Conservation (phyloP, 2,797 vertebrate species). For the Gorsachius magnificus region DNA sequence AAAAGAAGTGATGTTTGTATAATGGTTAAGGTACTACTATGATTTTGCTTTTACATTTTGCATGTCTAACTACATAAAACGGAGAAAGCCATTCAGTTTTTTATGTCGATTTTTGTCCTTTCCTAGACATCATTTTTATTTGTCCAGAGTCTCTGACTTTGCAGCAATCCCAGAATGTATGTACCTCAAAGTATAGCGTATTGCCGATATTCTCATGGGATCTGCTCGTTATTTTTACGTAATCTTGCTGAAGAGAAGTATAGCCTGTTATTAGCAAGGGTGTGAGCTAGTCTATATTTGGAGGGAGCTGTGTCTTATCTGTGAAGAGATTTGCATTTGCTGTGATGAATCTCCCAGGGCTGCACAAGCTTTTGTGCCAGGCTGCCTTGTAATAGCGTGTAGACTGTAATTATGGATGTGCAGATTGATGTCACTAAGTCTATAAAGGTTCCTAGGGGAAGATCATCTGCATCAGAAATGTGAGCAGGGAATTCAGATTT, state of each 20-base stretch:
- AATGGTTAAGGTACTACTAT: background rate
- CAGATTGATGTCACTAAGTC: constrained; percentile 39
- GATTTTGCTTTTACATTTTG: background rate
- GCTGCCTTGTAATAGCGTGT: constrained; percentile 15
- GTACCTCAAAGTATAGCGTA: rapidly evolving
- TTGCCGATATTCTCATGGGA: background rate
- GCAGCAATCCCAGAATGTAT: rapidly evolving
- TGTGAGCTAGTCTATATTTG: background rate
- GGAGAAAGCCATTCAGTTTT: background rate
- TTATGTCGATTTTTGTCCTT: background rate
- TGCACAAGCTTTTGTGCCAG: background rate
- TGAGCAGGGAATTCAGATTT: constrained; percentile 38
- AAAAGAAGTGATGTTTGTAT: rapidly evolving
- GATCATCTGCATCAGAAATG: background rate
- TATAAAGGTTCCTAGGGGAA: background rate
- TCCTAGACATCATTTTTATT: background rate
- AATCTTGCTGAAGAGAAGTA: background rate
- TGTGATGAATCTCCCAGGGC: constrained; percentile 3
- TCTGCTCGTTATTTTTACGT: background rate
- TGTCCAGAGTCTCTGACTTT: background rate
- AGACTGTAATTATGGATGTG: constrained; percentile 40
- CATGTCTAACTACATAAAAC: background rate
- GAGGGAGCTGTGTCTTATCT: background rate
- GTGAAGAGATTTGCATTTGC: constrained; percentile 37
- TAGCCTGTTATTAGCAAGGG: background rate